These are phyloP conservation scores for Dyspetes luteomarginatus DNA, from an alignment of 2,888 invertebrate genomes.

Conservation along the genomic window DNA sequence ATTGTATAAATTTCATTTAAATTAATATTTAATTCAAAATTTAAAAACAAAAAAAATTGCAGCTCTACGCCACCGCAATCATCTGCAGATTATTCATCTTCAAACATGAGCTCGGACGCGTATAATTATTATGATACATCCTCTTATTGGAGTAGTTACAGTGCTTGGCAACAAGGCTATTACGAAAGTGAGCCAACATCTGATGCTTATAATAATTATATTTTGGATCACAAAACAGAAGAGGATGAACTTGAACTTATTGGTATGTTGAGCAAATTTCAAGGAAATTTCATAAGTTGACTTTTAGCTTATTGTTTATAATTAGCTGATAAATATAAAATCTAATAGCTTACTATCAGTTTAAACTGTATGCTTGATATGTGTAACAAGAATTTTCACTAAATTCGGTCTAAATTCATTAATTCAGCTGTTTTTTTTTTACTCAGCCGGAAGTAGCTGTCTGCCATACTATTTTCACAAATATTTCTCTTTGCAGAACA, in stretches of 20 bases:
- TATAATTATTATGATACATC: constrained; percentile 92
- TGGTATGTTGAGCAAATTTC: constrained; percentile 84
- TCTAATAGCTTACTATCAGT: too few species aligned
- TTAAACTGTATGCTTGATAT: too few species aligned
- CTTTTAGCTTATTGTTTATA: too few species aligned
- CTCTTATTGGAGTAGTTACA: constrained; percentile 94
- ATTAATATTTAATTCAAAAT: constrained; percentile 16
- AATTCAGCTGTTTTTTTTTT: constrained; percentile 8
- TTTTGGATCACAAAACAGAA: constrained; percentile 82
- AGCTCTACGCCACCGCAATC: constrained; percentile 87
- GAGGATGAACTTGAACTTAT: constrained; percentile 90
- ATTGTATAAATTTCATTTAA: neutral
- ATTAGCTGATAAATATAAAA: too few species aligned
- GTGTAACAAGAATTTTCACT: too few species aligned
- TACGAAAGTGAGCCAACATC: constrained; percentile 86
- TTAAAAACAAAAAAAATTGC: constrained; percentile 59
- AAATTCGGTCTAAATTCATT: neutral
- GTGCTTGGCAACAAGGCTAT: constrained; percentile 91
- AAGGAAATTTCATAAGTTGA: too few species aligned
- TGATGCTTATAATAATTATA: constrained; percentile 84
- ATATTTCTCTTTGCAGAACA: constrained; percentile 88
- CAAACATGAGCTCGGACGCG: constrained; percentile 78
- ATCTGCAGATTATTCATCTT: constrained; percentile 79
- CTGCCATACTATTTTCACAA: too few species aligned
- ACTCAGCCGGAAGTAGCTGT: constrained; percentile 14